These are phyloP conservation scores for Oxyteleia sp. DNA, from an alignment of 2,888 invertebrate genomes.

Conservation along the genomic window DNA sequence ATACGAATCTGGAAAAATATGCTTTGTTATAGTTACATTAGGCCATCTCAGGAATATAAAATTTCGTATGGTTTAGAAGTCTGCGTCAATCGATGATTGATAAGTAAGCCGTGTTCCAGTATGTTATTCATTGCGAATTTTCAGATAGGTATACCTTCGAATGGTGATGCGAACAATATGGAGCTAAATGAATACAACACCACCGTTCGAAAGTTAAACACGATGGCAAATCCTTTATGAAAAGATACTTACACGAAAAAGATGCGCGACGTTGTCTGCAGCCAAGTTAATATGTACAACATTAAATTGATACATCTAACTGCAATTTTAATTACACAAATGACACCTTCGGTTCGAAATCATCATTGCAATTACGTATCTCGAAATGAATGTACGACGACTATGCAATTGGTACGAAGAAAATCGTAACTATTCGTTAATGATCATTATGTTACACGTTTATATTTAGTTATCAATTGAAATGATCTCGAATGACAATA, in stretches of 20 bases:
- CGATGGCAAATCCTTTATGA: slow-evolving; percentile 7
- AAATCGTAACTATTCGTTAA: slow-evolving; percentile 18
- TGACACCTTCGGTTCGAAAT: slow-evolving; percentile 24
- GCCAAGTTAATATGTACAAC: slow-evolving; percentile 36
- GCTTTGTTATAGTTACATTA: slow-evolving; percentile 33
- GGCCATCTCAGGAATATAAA: slow-evolving; percentile 49
- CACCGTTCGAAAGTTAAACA: background rate
- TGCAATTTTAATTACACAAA: slow-evolving; percentile 34
- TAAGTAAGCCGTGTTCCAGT: slow-evolving; percentile 23
- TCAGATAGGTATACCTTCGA: background rate
- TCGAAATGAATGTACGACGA: background rate
- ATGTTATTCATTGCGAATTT: background rate
- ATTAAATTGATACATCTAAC: slow-evolving; percentile 34
- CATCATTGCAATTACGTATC: slow-evolving; percentile 5
- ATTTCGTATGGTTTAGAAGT: slow-evolving; percentile 17
- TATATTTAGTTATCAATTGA: slow-evolving; percentile 25
- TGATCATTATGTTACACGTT: slow-evolving; percentile 42
- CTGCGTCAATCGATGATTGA: background rate
- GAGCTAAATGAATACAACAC: too few species aligned
- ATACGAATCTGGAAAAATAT: slow-evolving; percentile 61
- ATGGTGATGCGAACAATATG: too few species aligned
- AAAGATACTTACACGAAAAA: slow-evolving; percentile 16
- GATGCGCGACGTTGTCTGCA: background rate
- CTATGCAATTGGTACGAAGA: slow-evolving; percentile 19
- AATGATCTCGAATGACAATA: slow-evolving; percentile 47